phyloP scores from a whole-genome alignment of 1,140 invertebrate genomes.

The Aphaenogaster floridana region DNA sequence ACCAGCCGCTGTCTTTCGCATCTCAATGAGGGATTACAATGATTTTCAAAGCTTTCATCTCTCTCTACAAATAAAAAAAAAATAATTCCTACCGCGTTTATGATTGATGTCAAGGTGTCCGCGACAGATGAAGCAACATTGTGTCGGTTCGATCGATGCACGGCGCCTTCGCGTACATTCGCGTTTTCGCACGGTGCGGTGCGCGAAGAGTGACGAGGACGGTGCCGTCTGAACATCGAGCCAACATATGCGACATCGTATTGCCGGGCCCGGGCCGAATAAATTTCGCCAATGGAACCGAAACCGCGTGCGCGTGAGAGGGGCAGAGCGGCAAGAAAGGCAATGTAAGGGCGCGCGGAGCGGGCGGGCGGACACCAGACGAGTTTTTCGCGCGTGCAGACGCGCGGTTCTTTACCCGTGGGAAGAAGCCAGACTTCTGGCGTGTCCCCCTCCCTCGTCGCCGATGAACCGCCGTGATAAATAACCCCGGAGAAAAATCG shows the following conservation, averaged over 20 bases:
- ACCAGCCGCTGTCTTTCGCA: neutral
- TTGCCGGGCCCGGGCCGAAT: conserved; percentile 41
- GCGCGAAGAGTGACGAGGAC: neutral
- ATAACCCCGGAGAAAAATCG: conserved; percentile 63
- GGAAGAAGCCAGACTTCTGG: conserved; percentile 67
- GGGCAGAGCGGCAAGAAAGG: neutral
- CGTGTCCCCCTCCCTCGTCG: neutral
- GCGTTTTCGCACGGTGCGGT: neutral
- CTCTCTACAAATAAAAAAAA: neutral
- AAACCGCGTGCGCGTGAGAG: conserved; percentile 52
- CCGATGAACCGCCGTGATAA: conserved; percentile 36
- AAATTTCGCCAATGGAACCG: conserved; percentile 70
- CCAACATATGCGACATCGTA: conserved; percentile 53
- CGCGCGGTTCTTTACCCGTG: conserved; percentile 68
- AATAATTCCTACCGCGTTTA: neutral
- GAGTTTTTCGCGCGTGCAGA: conserved; percentile 75
- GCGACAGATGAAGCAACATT: neutral
- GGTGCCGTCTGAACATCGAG: neutral
- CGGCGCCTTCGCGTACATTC: neutral
- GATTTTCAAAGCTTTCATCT: neutral
- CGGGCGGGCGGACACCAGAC: conserved; percentile 68
- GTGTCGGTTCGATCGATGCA: neutral
- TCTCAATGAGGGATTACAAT: neutral
- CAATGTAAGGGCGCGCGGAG: neutral
- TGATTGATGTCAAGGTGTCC: neutral